phyloP scores from a whole-genome alignment of 37 sponge, comb jelly and placozoan genomes.

The Cladorhizidae sp. region DNA sequence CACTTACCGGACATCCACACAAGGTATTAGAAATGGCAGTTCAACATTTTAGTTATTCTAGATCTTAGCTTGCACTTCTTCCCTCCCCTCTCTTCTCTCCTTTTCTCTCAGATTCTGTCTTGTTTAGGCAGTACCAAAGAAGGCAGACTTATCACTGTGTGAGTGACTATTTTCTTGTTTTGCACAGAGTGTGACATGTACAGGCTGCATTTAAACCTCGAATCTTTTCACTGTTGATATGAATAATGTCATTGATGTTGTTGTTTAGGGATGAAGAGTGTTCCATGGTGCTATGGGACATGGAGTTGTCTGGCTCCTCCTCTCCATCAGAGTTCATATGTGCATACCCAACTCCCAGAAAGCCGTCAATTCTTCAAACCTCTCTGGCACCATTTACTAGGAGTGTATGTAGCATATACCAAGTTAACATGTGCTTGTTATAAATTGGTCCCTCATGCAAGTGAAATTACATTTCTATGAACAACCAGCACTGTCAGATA shows the following conservation, averaged over 20 bases:
- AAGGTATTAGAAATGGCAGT: too few relatives aligned
- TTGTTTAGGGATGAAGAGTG: conserved; percentile 38
- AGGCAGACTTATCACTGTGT: conserved; percentile 36
- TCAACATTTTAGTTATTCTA: too few relatives aligned
- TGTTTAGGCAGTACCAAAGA: conserved; percentile 10
- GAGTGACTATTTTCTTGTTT: not conserved
- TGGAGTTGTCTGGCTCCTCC: conserved; percentile 2
- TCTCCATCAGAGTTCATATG: conserved; percentile 11
- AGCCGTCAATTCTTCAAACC: not conserved
- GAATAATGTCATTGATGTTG: not conserved
- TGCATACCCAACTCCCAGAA: conserved; percentile 1
- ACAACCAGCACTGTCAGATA: too few relatives aligned
- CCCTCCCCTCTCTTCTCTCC: too few relatives aligned
- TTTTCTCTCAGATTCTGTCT: conserved; percentile 28
- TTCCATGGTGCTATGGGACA: conserved; percentile 33
- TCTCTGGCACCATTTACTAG: conserved; percentile 32
- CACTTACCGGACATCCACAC: too few relatives aligned
- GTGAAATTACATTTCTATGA: too few relatives aligned
- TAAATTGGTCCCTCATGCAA: too few relatives aligned
- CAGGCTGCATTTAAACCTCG: not conserved
- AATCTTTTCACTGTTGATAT: not conserved
- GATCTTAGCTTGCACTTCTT: too few relatives aligned
- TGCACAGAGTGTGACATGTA: too few relatives aligned
- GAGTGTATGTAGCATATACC: conserved; percentile 22
- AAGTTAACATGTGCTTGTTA: not conserved